Evolutionary conservation across 2,113 vertebrate genomes (phyloP).

Genomic region (Pelecanus crispus): DNA sequence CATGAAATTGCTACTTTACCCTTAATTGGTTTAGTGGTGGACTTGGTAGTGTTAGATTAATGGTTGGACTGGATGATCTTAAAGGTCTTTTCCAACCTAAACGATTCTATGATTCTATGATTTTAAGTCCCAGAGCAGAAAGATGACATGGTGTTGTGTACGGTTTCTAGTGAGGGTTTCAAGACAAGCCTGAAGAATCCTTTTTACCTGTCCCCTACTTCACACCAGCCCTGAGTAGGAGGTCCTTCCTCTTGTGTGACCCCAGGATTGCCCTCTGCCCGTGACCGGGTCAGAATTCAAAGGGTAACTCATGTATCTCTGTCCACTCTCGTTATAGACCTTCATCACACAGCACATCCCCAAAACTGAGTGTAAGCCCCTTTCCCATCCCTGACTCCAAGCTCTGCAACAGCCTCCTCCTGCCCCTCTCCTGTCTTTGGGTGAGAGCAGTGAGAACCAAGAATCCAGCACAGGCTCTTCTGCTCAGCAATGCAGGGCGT

Average conservation of each 20-base stretch:
- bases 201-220: not conserved
- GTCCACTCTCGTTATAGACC: not conserved
- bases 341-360: not conserved
- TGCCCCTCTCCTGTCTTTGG: not conserved
- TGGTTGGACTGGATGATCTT: too few relatives aligned
- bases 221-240: not conserved
- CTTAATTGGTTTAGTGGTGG: too few relatives aligned
- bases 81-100: too few relatives aligned
- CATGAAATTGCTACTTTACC: too few relatives aligned
- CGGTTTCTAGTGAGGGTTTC: not conserved
- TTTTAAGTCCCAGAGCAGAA: not conserved
- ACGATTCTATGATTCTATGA: too few relatives aligned
- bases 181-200: not conserved
- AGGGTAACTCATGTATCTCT: not conserved
- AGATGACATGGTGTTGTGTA: fast-evolving
- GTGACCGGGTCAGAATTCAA: fast-evolving
- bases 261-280: not conserved
- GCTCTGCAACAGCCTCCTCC: not conserved
- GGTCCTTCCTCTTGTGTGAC: not conserved
- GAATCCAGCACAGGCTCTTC: not conserved
- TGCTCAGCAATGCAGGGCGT: not conserved
- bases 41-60: too few relatives aligned
- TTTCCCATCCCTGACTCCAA: fast-evolving
- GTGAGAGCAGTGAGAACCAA: not conserved
- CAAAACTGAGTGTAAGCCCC: not conserved